These are phyloP conservation scores for Xiphophorus maculatus DNA, from an alignment of 2,113 vertebrate species.

Conservation along the genomic window DNA sequence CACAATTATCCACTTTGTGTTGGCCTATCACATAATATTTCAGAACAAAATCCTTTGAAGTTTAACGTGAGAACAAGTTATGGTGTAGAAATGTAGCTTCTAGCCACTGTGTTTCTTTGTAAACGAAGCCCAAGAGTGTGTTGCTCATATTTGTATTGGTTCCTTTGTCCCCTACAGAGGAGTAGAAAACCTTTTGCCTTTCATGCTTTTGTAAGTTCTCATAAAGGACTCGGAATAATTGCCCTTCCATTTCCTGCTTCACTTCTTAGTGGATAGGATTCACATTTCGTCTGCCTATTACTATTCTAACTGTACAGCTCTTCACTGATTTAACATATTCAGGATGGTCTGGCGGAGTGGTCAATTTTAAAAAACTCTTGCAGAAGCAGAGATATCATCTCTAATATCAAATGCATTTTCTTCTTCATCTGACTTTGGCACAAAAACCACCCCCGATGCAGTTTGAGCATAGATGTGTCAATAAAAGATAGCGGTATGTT, in stretches of 20 bases:
- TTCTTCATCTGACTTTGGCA: not conserved
- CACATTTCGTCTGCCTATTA: conserved; percentile 27
- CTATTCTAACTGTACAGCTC: conserved; percentile 2
- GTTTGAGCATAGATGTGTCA: not conserved
- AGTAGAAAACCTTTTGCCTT: too few relatives aligned
- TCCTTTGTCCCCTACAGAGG: not conserved
- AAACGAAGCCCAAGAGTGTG: not conserved
- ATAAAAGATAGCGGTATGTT: not conserved
- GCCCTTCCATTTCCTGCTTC: not conserved
- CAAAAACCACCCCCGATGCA: conserved; percentile 3
- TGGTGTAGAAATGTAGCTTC: not conserved
- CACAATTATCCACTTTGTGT: not conserved
- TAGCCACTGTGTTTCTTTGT: not conserved
- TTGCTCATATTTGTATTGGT: not conserved
- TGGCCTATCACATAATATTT: too few relatives aligned
- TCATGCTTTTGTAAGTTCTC: not conserved
- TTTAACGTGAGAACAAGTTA: not conserved
- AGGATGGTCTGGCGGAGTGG: not conserved
- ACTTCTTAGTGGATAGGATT: not conserved
- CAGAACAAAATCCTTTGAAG: not conserved
- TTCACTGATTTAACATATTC: conserved; percentile 6
- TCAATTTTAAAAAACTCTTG: not conserved
- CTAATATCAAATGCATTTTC: conserved; percentile 11
- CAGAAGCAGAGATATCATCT: conserved; percentile 10
- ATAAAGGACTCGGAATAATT: not conserved